phyloP scores from a whole-genome alignment of 2,888 invertebrate species.

The Xestia xanthographa region DNA sequence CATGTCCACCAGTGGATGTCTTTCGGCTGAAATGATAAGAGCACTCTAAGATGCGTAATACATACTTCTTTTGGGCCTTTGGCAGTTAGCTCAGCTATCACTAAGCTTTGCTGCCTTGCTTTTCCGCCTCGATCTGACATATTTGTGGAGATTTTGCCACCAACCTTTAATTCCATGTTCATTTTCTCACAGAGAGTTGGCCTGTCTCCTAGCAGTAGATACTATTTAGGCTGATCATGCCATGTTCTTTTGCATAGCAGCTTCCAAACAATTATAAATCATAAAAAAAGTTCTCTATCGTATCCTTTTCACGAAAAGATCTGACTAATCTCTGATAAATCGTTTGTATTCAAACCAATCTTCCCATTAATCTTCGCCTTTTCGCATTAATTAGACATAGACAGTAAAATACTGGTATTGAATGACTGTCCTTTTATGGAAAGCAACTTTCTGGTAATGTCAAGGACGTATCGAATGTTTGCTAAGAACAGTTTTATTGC shows the following conservation, averaged over 20 bases:
- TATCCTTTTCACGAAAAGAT: constrained; percentile 17
- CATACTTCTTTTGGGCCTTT: not conserved
- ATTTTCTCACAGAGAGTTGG: not conserved
- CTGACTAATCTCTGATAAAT: constrained; percentile 2
- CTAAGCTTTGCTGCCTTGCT: not conserved
- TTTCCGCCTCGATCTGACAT: not conserved
- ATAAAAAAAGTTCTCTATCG: not conserved
- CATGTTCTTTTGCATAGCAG: not conserved
- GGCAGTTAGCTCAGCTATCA: not conserved
- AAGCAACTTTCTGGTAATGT: constrained; percentile 58
- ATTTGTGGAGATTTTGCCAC: not conserved
- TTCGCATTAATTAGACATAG: constrained; percentile 25
- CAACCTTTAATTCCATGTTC: not conserved
- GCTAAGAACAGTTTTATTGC: constrained; percentile 28
- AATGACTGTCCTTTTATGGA: constrained; percentile 44
- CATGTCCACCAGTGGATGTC: too few relatives aligned
- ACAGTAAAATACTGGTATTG: constrained; percentile 12
- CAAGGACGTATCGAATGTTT: constrained; percentile 49
- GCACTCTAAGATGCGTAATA: not conserved
- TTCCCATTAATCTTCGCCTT: constrained; percentile 28
- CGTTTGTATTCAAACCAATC: constrained; percentile 17
- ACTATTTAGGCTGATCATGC: not conserved
- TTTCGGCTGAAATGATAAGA: too few relatives aligned
- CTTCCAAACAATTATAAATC: not conserved
- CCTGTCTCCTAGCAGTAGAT: not conserved